A percentile compares a stretch with the other conserved stretches of the same genome.
Conservation (phyloP, 2,888 invertebrate genomes). For the Masnerella sp. region DNA sequence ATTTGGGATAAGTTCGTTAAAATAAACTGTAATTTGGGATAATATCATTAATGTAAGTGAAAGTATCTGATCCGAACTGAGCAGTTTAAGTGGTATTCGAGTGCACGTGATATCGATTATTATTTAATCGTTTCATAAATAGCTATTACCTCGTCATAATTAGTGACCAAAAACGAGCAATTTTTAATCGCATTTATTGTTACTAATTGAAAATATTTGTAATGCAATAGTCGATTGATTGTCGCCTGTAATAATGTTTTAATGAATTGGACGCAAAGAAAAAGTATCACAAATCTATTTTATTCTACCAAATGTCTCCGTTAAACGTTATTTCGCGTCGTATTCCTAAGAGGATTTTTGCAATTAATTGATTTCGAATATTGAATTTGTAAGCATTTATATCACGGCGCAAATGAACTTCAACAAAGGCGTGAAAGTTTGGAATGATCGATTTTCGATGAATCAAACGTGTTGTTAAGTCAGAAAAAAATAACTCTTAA, state of each 20-base stretch:
- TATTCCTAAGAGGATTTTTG: conserved; percentile 23
- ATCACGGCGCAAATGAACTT: no score
- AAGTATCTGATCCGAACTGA: not conserved
- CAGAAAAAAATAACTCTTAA: not conserved
- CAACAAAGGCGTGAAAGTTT: conserved; percentile 3
- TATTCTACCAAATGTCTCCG: not conserved
- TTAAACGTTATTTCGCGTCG: conserved; percentile 1
- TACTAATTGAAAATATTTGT: no score
- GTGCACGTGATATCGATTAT: conserved; percentile 9
- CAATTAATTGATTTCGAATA: no score
- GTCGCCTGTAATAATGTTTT: no score
- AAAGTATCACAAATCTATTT: no score
- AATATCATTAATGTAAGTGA: no score
- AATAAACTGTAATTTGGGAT: no score
- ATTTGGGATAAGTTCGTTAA: no score
- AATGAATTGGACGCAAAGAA: no score
- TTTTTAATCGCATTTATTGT: no score
- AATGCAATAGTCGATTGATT: no score
- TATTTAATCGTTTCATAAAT: conserved; percentile 15
- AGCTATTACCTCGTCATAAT: not conserved
- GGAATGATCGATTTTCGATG: not conserved
- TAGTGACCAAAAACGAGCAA: no score
- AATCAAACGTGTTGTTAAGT: not conserved
- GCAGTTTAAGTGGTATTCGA: conserved; percentile 20
- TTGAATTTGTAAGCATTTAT: conserved; percentile 10